Evolutionary conservation across 2,888 invertebrate species (phyloP), one percentile per base, ranked within the genome.

Genomic region (Stenolophus ochropezus): DNA sequence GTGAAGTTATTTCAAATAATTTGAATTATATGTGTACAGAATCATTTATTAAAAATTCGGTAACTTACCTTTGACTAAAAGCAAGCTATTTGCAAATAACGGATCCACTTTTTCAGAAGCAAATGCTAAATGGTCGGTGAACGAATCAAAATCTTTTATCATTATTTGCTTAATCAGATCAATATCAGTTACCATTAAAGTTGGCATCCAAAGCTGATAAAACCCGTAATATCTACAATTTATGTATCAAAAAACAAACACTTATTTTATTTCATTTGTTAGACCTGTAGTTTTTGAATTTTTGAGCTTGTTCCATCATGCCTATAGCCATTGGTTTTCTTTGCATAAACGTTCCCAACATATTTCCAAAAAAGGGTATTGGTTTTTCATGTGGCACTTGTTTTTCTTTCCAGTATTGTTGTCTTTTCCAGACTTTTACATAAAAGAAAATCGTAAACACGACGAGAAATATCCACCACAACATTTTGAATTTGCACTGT

Each of bases 111-210:
- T 83, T 1, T 88, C 86, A 6, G 51, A 83, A 51, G 25, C 78
- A 69, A 23, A 18, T n/a, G n/a, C 25, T 27, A 14, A n/a, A n/a
- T 81, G 83, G 42, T 92, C 91, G 18, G 90, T 89, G 84, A 92
- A 92, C 86, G 91, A 87, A 75, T 92, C 91, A 86, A 91, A 92
- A 84, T 92, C 91, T 53, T 91, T 88, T 47, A 91, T 90, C 82
- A 90, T 89, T 11, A 92, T 86, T 18, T 89, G 87, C 86, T 91
- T 91, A 6, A 92, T 90, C 14, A 92, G 85, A 3, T 92, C 92
- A 2, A 90, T 89, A 85, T 92, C 91, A 79, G 90, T 84, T 0
- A 92, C 84, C 77, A 90, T 88, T 14, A 92, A 84, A 0, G 89
- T 78, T 2, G 92, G 91, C 2, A 27, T 71, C 5, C 25, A 71